Conservation (phyloP, 2,113 vertebrate genomes). For the Hypomesus transpacificus region DNA sequence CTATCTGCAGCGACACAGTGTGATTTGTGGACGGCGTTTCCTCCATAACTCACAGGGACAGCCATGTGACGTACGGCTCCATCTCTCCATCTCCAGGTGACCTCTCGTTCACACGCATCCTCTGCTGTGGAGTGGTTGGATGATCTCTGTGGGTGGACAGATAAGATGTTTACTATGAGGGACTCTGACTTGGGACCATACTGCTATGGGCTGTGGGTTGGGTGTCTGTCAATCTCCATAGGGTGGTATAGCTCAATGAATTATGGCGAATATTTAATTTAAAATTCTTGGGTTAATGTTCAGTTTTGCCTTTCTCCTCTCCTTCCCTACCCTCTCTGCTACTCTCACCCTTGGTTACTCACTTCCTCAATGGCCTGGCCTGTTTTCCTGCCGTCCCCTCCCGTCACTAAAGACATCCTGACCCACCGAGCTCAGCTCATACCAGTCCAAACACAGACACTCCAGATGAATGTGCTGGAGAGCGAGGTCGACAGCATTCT, state of each 20-base stretch:
- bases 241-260: too few species aligned
- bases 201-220: too few species aligned
- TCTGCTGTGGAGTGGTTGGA: background rate
- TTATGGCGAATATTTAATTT: too few species aligned
- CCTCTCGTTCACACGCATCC: background rate
- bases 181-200: too few species aligned
- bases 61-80: background rate
- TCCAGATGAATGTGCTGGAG: background rate
- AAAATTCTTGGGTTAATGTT: background rate
- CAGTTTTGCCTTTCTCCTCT: background rate
- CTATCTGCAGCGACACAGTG: conserved; percentile 20
- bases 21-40: conserved; percentile 52
- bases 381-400: conserved; percentile 65
- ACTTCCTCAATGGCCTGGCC: conserved; percentile 61
- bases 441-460: conserved; percentile 2
- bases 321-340: conserved; percentile 21
- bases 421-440: conserved; percentile 29
- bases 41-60: background rate
- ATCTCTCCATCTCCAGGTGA: background rate
- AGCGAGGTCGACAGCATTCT: too few species aligned
- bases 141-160: too few species aligned
- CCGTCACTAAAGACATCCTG: conserved; percentile 64
- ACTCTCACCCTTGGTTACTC: conserved; percentile 30
- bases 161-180: too few species aligned
- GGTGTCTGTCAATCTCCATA: too few species aligned